Evolutionary conservation across 2,113 vertebrate genomes (phyloP).

Genomic region (Myrmecobius fasciatus): DNA sequence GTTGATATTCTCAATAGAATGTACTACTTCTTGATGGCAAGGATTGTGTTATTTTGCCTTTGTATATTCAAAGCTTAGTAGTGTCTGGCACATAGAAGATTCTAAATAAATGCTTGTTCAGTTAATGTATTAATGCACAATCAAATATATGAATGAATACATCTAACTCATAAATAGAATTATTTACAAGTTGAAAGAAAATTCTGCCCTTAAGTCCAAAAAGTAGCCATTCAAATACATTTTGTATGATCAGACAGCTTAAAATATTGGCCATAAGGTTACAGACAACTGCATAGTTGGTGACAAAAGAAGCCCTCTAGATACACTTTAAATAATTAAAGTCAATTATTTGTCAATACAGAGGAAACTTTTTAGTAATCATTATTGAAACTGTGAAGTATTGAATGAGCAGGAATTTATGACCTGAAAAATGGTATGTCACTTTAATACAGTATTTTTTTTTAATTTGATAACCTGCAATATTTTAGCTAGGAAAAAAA

Average conservation of each 20-base stretch:
- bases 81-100: background rate
- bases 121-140: background rate
- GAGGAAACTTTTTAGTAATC: background rate
- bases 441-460: background rate
- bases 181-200: background rate
- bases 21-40: background rate
- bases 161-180: background rate
- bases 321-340: slow-evolving; percentile 29
- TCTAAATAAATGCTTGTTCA: background rate
- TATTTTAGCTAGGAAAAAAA: slow-evolving; percentile 5
- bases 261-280: slow-evolving; percentile 42
- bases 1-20: background rate
- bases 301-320: slow-evolving; percentile 34
- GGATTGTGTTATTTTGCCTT: background rate
- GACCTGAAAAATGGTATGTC: background rate
- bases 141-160: background rate
- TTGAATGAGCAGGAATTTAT: background rate
- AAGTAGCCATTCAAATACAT: slow-evolving; percentile 46
- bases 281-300: slow-evolving; percentile 38
- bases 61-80: background rate
- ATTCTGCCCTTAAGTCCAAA: slow-evolving; percentile 42
- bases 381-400: background rate
- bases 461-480: background rate
- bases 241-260: slow-evolving; percentile 52
- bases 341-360: background rate